Percentiles rank a stretch among this genome's conserved stretches.
Conservation (phyloP, 2,113 vertebrate genomes). For the Triplophysa dalaica region DNA sequence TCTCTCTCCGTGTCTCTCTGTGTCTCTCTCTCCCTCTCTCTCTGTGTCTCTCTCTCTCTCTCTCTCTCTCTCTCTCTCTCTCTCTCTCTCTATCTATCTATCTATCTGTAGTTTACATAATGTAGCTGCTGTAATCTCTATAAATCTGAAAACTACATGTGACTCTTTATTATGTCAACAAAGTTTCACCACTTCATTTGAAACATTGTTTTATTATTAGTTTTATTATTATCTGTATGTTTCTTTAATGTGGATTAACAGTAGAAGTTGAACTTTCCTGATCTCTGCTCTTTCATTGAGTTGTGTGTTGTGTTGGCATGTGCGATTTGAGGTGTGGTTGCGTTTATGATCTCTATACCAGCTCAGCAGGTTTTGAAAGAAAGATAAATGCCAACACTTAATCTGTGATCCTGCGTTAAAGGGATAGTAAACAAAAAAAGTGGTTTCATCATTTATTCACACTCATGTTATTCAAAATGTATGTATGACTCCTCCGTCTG, state of each 20-base stretch:
- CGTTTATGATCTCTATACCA: slow-evolving; percentile 6
- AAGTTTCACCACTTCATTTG: no score
- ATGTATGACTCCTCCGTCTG: no score
- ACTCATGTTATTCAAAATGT: no score
- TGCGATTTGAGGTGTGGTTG: slow-evolving; percentile 5
- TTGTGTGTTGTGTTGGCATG: background rate
- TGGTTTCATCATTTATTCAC: no score
- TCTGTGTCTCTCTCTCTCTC: background rate
- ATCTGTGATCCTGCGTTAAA: background rate
- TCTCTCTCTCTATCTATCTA: background rate
- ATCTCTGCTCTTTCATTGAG: background rate
- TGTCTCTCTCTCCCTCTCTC: background rate
- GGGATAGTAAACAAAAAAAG: no score
- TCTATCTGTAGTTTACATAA: background rate
- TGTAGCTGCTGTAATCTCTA: background rate
- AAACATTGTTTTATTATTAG: no score
- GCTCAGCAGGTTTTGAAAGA: slow-evolving; percentile 20
- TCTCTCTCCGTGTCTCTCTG: no score
- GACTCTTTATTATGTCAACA: no score
- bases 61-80: background rate
- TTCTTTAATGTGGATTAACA: no score
- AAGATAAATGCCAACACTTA: background rate
- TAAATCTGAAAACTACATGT: no score
- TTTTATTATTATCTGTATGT: no score
- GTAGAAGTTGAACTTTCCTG: background rate